phyloP scores from a whole-genome alignment of 2,797 vertebrate species.

The Trematomus bernacchii region DNA sequence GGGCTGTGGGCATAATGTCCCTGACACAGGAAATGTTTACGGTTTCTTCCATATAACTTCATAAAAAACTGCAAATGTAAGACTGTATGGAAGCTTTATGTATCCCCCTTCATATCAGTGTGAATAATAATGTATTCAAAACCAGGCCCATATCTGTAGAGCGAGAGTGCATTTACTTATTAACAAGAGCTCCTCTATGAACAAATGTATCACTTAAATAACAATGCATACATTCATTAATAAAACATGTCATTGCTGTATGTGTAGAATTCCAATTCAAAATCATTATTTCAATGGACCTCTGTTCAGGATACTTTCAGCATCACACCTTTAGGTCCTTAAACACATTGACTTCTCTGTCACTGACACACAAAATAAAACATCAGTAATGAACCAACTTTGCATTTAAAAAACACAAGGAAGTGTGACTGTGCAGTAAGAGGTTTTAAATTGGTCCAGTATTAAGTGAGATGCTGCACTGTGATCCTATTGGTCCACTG shows the following conservation, averaged over 20 bases:
- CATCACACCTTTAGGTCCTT: not conserved
- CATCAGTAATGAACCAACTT: not conserved
- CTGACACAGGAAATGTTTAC: constrained; percentile 12
- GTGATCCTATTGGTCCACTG: no score
- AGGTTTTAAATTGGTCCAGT: no score
- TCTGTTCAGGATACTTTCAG: not conserved
- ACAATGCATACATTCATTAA: constrained; percentile 36
- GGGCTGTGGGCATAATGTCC: not conserved
- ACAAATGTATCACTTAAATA: not conserved
- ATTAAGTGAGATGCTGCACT: no score
- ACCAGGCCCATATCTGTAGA: not conserved
- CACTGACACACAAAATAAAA: not conserved
- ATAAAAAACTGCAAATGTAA: constrained; percentile 5
- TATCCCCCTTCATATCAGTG: constrained; percentile 14
- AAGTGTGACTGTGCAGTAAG: not conserved
- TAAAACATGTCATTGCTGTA: constrained; percentile 12
- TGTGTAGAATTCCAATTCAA: not conserved
- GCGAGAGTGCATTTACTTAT: not conserved
- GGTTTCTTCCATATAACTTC: not conserved
- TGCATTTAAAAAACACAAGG: constrained; percentile 2
- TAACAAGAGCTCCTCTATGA: not conserved
- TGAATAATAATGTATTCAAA: not conserved
- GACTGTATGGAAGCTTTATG: constrained; percentile 22
- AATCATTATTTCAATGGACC: constrained; percentile 6
- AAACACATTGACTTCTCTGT: not conserved